Conservation (phyloP, 2,113 vertebrate genomes). For the Gadus chalcogrammus region DNA sequence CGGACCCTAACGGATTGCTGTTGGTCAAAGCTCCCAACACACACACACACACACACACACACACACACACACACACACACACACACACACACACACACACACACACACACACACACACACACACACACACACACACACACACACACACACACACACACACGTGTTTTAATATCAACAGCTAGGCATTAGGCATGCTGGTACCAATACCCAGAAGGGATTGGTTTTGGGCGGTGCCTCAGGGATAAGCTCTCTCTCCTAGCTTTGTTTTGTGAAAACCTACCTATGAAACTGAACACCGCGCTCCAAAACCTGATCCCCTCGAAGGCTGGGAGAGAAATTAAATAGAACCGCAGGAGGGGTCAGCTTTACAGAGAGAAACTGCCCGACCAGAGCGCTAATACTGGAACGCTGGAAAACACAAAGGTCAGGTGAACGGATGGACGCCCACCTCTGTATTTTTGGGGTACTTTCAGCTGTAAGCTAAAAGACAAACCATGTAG, state of each 20-base stretch:
- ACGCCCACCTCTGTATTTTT: too few relatives aligned
- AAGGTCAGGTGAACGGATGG: not conserved
- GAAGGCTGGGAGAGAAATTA: not conserved
- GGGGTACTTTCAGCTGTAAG: not conserved
- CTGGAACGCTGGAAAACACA: not conserved
- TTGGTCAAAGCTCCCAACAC: not conserved
- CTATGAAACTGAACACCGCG: constrained; percentile 12
- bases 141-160: too few relatives aligned
- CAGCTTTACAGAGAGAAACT: too few relatives aligned
- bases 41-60: too few relatives aligned
- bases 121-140: too few relatives aligned
- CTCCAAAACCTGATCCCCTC: not conserved
- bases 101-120: too few relatives aligned
- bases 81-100: too few relatives aligned
- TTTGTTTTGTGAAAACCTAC: constrained; percentile 21
- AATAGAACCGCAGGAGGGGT: not conserved
- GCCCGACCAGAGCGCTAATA: not conserved
- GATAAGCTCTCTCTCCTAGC: too few relatives aligned
- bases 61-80: too few relatives aligned
- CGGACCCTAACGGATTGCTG: too few relatives aligned
- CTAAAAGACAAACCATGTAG: not conserved
- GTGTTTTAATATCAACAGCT: constrained; percentile 4
- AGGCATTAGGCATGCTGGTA: constrained; percentile 27
- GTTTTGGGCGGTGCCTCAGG: too few relatives aligned
- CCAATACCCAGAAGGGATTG: constrained; percentile 8